phyloP scores from a whole-genome alignment of 2,113 vertebrate species.

The Archilochus colubris region DNA sequence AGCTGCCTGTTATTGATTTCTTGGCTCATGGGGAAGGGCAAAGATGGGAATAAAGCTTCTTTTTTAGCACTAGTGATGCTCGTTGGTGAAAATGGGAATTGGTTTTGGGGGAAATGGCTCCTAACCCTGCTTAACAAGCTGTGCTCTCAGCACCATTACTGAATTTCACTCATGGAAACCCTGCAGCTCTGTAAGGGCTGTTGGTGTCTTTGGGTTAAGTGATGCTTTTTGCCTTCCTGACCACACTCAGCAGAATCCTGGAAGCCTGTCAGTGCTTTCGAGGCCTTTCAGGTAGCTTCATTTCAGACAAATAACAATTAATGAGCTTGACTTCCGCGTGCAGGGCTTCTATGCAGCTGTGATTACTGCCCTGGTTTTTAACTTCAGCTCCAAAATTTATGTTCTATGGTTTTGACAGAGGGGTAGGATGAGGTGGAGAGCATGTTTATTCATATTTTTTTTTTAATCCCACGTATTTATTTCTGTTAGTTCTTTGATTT shows the following conservation, averaged over 20 bases:
- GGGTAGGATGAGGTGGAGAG: background rate
- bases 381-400: background rate
- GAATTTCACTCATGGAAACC: background rate
- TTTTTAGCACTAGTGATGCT: background rate
- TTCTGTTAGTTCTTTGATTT: conserved; percentile 58
- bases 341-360: background rate
- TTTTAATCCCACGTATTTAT: background rate
- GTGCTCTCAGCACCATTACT: background rate
- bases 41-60: background rate
- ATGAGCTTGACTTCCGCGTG: background rate
- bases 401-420: background rate
- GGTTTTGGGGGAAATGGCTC: background rate
- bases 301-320: background rate
- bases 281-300: background rate
- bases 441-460: background rate
- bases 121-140: background rate
- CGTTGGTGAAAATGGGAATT: background rate
- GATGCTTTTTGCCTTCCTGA: background rate
- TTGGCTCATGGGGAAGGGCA: background rate
- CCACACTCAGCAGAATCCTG: background rate
- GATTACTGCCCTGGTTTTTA: background rate
- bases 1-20: background rate
- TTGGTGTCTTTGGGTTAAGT: background rate
- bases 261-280: background rate
- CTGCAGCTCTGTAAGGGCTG: background rate